phyloP scores from a whole-genome alignment of 1,140 invertebrate genomes.

The Cotesia typhae region DNA sequence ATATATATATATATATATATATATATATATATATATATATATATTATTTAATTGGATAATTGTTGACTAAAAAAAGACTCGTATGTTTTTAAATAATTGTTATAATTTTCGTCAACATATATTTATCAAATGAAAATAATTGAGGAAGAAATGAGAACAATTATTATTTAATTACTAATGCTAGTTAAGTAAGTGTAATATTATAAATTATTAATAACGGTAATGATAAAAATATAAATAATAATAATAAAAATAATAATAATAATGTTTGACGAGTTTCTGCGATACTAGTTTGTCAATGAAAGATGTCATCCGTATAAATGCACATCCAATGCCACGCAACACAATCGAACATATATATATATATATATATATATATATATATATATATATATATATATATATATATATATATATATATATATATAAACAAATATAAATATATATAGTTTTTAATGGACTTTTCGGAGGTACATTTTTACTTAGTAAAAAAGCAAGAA shows the following conservation, averaged over 20 bases:
- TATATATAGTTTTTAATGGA: constrained; percentile 28
- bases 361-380: background rate
- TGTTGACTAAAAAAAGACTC: too few species aligned
- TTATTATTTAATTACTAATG: constrained; percentile 9
- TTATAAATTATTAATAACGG: background rate
- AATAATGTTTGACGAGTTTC: constrained; percentile 34
- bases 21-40: too few species aligned
- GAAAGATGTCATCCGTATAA: constrained; percentile 35
- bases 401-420: constrained; percentile 2
- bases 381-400: constrained; percentile 20
- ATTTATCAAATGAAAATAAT: constrained; percentile 47
- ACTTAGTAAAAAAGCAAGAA: constrained; percentile 29
- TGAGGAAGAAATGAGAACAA: constrained; percentile 19
- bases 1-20: too few species aligned
- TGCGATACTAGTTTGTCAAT: constrained; percentile 37
- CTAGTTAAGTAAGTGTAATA: constrained; percentile 28
- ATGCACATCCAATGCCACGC: constrained; percentile 46
- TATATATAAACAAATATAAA: background rate
- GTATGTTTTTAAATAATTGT: too few species aligned
- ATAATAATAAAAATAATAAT: constrained; percentile 32
- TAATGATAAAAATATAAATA: background rate
- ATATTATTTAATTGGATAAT: too few species aligned
- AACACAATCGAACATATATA: constrained; percentile 38
- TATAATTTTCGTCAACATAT: background rate
- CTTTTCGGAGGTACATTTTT: constrained; percentile 28